Conservation (phyloP, 2,888 invertebrate genomes). For the Drepana falcataria region DNA sequence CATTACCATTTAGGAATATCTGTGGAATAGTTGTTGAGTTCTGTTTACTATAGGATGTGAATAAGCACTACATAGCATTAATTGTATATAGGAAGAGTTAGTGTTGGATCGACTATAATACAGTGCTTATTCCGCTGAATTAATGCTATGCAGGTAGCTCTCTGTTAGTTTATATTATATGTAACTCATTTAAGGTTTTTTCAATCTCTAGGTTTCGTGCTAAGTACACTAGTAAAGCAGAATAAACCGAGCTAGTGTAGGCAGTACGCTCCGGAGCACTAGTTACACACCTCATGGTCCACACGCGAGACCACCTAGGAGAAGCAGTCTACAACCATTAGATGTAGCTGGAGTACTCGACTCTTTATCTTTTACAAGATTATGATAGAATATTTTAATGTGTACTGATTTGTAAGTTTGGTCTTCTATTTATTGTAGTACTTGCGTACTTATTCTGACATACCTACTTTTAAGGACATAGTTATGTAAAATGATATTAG, state of each 20-base stretch:
- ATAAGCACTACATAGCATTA: conserved; percentile 71
- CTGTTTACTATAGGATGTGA: conserved; percentile 29
- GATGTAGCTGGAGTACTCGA: conserved; percentile 63
- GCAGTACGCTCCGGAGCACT: conserved; percentile 79
- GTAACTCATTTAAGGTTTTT: conserved; percentile 69
- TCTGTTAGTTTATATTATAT: conserved; percentile 47
- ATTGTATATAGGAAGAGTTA: conserved; percentile 43
- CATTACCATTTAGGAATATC: conserved; percentile 29
- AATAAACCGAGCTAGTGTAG: conserved; percentile 75
- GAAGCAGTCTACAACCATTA: conserved; percentile 71
- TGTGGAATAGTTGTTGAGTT: conserved; percentile 29
- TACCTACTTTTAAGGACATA: conserved; percentile 65
- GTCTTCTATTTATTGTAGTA: conserved; percentile 78
- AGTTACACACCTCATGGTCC: conserved; percentile 73
- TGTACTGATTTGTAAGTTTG: conserved; percentile 73
- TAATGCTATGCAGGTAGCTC: conserved; percentile 72
- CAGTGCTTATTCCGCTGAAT: conserved; percentile 48
- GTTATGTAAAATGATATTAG: conserved; percentile 59
- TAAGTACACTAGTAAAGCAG: conserved; percentile 79
- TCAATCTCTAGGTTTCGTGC: conserved; percentile 80
- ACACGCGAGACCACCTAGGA: conserved; percentile 72
- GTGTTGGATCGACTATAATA: conserved; percentile 7
- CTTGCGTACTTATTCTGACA: conserved; percentile 72
- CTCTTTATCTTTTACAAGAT: conserved; percentile 54
- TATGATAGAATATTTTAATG: conserved; percentile 61